A percentile compares a stretch with the other conserved stretches of the same genome.
phyloP scores from a whole-genome alignment of 2,797 vertebrate species.

The Amniataba percoides region DNA sequence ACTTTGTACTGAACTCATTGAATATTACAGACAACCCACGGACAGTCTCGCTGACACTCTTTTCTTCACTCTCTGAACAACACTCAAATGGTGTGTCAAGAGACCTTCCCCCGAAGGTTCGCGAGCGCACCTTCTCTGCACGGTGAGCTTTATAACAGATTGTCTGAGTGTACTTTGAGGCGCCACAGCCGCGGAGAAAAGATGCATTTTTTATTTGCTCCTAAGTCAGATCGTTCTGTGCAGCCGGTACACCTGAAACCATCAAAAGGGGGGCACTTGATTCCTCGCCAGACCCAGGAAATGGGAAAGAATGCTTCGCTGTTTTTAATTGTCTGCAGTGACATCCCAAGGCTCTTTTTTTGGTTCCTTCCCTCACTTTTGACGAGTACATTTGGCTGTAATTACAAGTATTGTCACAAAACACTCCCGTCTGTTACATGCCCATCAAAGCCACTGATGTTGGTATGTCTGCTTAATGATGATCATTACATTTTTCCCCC shows the following conservation, averaged over 20 bases:
- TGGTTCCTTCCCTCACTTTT: constrained; percentile 63
- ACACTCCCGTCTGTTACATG: constrained; percentile 69
- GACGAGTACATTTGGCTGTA: constrained; percentile 79
- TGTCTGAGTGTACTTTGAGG: constrained; percentile 35
- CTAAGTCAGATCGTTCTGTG: constrained; percentile 44
- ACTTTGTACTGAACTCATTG: constrained; percentile 31
- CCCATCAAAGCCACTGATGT: constrained; percentile 75
- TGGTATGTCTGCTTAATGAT: constrained; percentile 78
- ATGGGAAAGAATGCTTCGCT: constrained; percentile 51
- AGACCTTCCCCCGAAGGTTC: constrained; percentile 28
- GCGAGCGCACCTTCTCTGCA: constrained; percentile 26
- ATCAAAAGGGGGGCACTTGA: constrained; percentile 47
- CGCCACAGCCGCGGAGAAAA: constrained; percentile 6
- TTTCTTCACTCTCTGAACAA: constrained; percentile 19
- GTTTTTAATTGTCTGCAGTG: constrained; percentile 69
- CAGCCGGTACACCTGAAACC: constrained; percentile 53
- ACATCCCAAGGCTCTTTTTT: constrained; percentile 58
- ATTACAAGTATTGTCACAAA: constrained; percentile 82
- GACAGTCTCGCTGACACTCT: constrained; percentile 24
- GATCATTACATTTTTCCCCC: constrained; percentile 69
- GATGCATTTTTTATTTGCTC: constrained; percentile 53
- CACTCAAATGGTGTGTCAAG: constrained; percentile 3
- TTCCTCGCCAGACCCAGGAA: constrained; percentile 39
- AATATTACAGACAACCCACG: constrained; percentile 32
- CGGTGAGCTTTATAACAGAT: constrained; percentile 38